These are phyloP conservation scores for Acanthococcus lagerstroemiae DNA, from an alignment of 2,888 invertebrate genomes.

Conservation along the genomic window DNA sequence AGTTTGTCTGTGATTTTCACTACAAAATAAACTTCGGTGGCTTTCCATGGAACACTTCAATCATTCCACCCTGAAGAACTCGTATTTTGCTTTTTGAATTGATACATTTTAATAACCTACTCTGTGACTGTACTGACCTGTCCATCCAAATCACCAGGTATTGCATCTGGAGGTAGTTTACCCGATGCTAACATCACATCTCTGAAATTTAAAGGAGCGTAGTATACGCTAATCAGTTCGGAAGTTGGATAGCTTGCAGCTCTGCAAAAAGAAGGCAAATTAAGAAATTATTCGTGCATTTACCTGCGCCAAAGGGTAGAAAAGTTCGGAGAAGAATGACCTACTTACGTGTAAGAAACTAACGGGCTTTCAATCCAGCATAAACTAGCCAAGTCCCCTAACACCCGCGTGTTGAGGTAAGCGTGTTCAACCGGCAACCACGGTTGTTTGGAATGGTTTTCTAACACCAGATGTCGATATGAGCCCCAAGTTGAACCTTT, in stretches of 20 bases:
- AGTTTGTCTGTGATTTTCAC: no score
- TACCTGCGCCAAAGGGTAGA: no score
- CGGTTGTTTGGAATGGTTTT: constrained; percentile 43
- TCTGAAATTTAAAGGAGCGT: constrained; percentile 92
- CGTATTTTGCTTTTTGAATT: no score
- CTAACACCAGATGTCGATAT: constrained; percentile 67
- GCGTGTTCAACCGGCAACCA: constrained; percentile 69
- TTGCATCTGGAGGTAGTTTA: constrained; percentile 90
- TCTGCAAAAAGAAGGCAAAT: no score
- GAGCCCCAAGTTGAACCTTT: constrained; percentile 70
- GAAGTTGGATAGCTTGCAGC: constrained; percentile 44
- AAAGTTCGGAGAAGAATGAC: no score
- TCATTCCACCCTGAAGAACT: no score
- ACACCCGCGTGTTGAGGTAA: constrained; percentile 81
- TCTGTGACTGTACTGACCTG: no score
- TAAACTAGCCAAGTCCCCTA: constrained; percentile 87
- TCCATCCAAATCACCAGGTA: constrained; percentile 77
- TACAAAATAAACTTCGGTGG: no score
- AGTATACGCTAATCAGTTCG: constrained; percentile 78
- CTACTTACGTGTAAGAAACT: constrained; percentile 50
- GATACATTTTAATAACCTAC: no score
- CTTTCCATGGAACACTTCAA: no score
- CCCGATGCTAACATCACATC: constrained; percentile 97
- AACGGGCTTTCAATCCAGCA: constrained; percentile 86
- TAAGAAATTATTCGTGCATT: no score